Evolutionary conservation across 2,113 vertebrate genomes (phyloP).

Genomic region (Tupaia tana): DNA sequence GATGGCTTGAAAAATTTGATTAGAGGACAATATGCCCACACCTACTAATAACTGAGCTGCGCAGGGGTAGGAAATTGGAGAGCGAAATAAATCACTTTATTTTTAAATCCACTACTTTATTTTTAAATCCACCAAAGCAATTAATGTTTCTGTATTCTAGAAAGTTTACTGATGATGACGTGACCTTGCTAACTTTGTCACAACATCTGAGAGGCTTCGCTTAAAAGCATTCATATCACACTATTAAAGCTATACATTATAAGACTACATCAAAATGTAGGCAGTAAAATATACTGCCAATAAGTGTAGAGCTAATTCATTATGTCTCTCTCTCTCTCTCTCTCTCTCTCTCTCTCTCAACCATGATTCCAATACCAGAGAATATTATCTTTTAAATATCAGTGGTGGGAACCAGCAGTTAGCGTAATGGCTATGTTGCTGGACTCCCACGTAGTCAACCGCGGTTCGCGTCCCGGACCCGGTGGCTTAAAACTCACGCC

Average conservation of each 20-base stretch:
- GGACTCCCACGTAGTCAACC: too few relatives aligned
- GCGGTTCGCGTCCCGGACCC: too few relatives aligned
- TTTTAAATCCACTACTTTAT: slow-evolving; percentile 76
- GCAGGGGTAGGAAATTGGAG: slow-evolving; percentile 47
- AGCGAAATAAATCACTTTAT: slow-evolving; percentile 76
- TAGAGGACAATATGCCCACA: slow-evolving; percentile 69
- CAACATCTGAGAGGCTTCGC: not conserved
- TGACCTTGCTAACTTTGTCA: slow-evolving; percentile 69
- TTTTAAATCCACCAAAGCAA: slow-evolving; percentile 73
- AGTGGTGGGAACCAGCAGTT: too few relatives aligned
- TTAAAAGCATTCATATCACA: not conserved
- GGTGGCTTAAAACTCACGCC: too few relatives aligned
- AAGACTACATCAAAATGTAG: not conserved
- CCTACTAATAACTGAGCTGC: slow-evolving; percentile 65
- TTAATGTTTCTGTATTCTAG: slow-evolving; percentile 53
- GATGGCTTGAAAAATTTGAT: slow-evolving; percentile 63
- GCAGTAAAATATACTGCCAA: not conserved
- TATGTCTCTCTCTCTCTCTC: not conserved
- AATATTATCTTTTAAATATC: not conserved
- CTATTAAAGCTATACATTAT: not conserved
- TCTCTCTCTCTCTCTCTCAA: not conserved
- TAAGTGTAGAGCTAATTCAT: not conserved
- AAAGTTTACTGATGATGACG: slow-evolving; percentile 23
- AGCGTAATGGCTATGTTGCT: too few relatives aligned
- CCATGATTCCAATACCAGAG: not conserved